Evolutionary conservation across 2,797 vertebrate species (phyloP), one percentile per base, ranked within the genome.

Genomic region (Tiaroga cobitis): DNA sequence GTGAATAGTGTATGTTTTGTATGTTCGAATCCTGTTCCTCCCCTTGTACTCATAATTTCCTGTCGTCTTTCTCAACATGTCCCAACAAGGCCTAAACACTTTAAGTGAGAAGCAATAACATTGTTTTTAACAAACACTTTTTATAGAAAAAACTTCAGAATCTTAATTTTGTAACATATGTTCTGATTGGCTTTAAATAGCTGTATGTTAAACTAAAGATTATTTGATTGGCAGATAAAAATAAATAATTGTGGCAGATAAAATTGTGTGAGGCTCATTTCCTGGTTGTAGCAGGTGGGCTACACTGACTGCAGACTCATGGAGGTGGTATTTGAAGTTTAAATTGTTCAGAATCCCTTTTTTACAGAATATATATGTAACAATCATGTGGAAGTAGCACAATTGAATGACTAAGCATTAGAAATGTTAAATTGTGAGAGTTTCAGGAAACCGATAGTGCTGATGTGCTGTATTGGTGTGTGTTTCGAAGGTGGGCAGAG

Each of bases 401-500:
- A 81, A 86, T 54, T 72, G 11, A 24, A 34, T 56, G 85, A 70
- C 11, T 37, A 2, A n/a, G 46, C 26, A 63, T 75, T 24, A 65
- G 15, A 73, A 73, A 34, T 3, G 9, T 32, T 32, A 13, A 46
- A 74, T 11, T 63, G 19, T 74, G 29, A 51, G 15, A 46, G 75
- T 26, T 75, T 43, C 67, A 4, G 29, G 59, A 51, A 32, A 59
- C 18, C 9, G 18, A 75, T 29, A 67, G 41, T 39, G 59, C 29
- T 69, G 65, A 51, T 61, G 54, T 78, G 21, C 46, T 75, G 70
- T 26, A n/a, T 46, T 18, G 72, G 26, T 49, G 49, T 63, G 29
- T 37, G 73, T 81, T 56, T 85, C 76, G 6, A 18, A 77, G 63
- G 34, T 46, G 69, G 54, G 81, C 24, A 74, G 67, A 74, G 81